These are phyloP conservation scores for Neocrepidodera transversa DNA, from an alignment of 2,888 invertebrate species.

Conservation along the genomic window DNA sequence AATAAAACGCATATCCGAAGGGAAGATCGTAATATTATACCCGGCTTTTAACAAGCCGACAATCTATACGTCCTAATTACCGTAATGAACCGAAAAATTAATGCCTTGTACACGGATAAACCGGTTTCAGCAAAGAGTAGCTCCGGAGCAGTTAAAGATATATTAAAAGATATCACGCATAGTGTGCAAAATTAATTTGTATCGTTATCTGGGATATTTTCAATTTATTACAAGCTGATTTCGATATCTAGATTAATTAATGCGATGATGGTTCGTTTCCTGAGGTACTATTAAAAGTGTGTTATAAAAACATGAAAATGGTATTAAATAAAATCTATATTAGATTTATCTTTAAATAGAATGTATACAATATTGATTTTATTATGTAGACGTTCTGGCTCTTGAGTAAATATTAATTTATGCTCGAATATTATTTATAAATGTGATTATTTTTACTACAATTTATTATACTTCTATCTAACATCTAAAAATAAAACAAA, in stretches of 20 bases:
- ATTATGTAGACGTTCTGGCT: too few species aligned
- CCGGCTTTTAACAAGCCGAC: constrained; percentile 20
- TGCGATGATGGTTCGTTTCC: constrained; percentile 3
- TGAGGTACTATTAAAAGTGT: not conserved
- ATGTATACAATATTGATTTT: too few species aligned
- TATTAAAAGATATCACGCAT: constrained; percentile 12
- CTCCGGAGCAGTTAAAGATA: constrained; percentile 7
- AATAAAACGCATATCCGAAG: constrained; percentile 1
- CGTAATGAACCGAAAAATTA: constrained; percentile 28
- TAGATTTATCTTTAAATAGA: too few species aligned
- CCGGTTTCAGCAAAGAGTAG: constrained; percentile 4
- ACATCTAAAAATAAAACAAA: too few species aligned
- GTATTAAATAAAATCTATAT: too few species aligned
- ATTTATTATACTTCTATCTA: too few species aligned
- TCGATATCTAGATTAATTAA: constrained; percentile 11
- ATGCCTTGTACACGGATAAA: constrained; percentile 10
- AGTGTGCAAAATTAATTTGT: constrained; percentile 24
- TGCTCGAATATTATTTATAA: too few species aligned
- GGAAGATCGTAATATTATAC: constrained; percentile 1
- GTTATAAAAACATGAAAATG: too few species aligned
- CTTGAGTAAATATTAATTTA: too few species aligned
- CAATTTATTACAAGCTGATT: constrained; percentile 17
- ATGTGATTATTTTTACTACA: too few species aligned
- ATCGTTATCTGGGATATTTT: constrained; percentile 13
- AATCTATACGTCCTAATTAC: constrained; percentile 21